Evolutionary conservation across 2,888 invertebrate species (phyloP), one percentile per base, ranked within the genome.

Genomic region (Lepidochitona cinerea): DNA sequence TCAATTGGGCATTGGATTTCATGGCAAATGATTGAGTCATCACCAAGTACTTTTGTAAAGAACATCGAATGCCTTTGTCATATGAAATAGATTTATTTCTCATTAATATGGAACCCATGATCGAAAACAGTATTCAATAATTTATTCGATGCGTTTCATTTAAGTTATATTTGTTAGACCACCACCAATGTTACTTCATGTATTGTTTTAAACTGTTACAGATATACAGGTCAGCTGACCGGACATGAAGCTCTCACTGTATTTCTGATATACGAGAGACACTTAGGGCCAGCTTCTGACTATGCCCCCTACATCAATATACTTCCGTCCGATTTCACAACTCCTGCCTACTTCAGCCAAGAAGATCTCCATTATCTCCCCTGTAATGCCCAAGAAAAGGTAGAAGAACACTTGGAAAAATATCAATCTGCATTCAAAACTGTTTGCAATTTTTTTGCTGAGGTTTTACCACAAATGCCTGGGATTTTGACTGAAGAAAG

Each of bases 241-340:
- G 94, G 95, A 81, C 96, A 96, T 84, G 93, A 95, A 76, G 90
- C 95, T 33, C 90, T 97, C 80, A 93, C 83, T 29, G 65, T 94
- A 75, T 97, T 95, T 91, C 89, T 97, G 41, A 89, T 94, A 54
- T 93, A 93, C 88, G 94, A 96, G 87, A 93, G 92, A 82, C 93
- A 95, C 84, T 92, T 93, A 70, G 81, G 79, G 52, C 26, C 33
- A 9, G n/a, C 71, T 4, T 90, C 90, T 4, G 66, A 67, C 29
- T 90, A 90, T 90, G 76, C 77, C 69, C 84, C 83, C 3, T 90
- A 89, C 72, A 80, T 90, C 0, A 69, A 76, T 36, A 68, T 82
- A 7, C 75, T 90, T 35, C 90, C 90, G 1, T 26, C 68, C 5
- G 71, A 59, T 14, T 90, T 87, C 74, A 83, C 95, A 94, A 79